Evolutionary conservation across 1,140 invertebrate species (phyloP), one percentile per base, ranked within the genome.

Genomic region (Drosophila subpulchrella): DNA sequence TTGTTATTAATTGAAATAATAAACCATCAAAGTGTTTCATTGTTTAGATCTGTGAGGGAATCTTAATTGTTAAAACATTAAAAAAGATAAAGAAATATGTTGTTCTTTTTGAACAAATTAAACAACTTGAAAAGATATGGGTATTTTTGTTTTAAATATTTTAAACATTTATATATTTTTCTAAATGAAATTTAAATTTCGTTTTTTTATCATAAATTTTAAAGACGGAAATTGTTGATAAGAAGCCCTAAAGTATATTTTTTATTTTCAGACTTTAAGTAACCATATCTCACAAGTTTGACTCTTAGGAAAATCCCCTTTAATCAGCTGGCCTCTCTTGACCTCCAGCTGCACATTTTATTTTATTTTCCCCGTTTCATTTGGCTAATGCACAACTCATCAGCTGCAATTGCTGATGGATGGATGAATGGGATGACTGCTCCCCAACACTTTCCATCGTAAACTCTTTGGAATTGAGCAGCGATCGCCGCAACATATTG

Each of bases 361-460:
- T 10, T 15, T 42, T n/a, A 42, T 46, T 46, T 46, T 46, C 42
- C 42, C 42, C 47, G 15, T 38, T 68, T 77, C 62, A 77, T 77
- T 75, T 77, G 55, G 48, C 63, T 68, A 76, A 76, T 76, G 72
- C 54, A 75, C 38, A 54, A 34, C 54, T 51, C 74, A 76, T 68
- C 48, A 36, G n/a, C 20, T 47, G 51, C 44, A 68, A 70, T 70
- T 70, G 41, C 53, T 68, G 63, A 56, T 32, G 47, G 36, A 53
- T 15, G 36, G 50, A 17, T 41, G 51, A 15, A 44, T 44, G 42
- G 17, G 42, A 46, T 46, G 42, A 10, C 17, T 11, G 60, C 74
- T 58, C 51, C 42, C 10, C 44, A 73, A 61, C 51, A 77, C 75
- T 77, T 77, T 77, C 75, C 56, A 77, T 77, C 63, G 75, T 77